phyloP scores from a whole-genome alignment of 2,113 vertebrate genomes.

The human (Homo sapiens) region DNA sequence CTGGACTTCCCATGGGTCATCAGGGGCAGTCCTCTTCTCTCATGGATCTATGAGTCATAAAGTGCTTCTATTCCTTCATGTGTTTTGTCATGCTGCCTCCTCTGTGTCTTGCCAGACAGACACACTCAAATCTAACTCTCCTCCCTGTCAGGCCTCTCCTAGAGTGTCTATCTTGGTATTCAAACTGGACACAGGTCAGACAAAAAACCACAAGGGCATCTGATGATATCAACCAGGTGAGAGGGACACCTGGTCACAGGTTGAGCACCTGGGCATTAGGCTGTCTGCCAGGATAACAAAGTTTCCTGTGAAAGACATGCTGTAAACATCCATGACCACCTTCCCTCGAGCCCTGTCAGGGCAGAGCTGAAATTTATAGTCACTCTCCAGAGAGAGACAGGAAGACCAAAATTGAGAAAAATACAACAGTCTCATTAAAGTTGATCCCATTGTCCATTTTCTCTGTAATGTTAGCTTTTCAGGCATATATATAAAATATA shows the following conservation, averaged over 20 bases:
- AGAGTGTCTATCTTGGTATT: background rate
- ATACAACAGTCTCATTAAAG: background rate
- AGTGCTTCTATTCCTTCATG: background rate
- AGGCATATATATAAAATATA: background rate
- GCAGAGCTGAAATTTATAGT: background rate
- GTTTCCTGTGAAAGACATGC: background rate
- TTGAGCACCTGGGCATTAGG: background rate
- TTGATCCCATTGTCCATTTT: background rate
- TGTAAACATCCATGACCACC: background rate
- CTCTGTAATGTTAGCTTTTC: background rate
- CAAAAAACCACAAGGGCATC: background rate
- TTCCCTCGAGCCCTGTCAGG: accelerated
- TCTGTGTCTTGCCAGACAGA: background rate
- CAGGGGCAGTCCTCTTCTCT: background rate
- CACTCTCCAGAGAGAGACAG: background rate
- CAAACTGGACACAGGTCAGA: background rate
- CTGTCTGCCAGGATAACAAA: background rate
- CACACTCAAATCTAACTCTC: background rate
- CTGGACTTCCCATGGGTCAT: background rate
- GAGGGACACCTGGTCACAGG: background rate
- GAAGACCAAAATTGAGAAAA: background rate
- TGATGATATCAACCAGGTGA: background rate
- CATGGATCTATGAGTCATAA: background rate
- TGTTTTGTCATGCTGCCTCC: background rate
- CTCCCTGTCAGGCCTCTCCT: accelerated